Conservation (phyloP, 1,140 invertebrate species). For the Leptinotarsa texana region DNA sequence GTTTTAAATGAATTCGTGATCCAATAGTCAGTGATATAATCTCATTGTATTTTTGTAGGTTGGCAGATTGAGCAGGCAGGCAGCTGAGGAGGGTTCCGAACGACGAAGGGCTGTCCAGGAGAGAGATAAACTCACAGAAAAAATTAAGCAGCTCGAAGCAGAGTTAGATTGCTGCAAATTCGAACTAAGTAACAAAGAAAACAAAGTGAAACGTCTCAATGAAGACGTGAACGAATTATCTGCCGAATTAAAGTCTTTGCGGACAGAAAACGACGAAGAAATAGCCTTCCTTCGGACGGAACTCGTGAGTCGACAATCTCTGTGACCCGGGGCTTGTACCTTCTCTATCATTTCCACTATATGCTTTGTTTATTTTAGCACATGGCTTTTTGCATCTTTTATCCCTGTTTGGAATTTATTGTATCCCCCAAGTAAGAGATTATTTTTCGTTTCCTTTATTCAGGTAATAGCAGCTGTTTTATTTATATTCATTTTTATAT, state of each 20-base stretch:
- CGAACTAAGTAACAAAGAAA: constrained; percentile 71
- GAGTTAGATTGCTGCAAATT: constrained; percentile 72
- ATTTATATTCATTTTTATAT: constrained; percentile 20
- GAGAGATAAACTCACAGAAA: constrained; percentile 67
- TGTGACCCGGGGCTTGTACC: constrained; percentile 35
- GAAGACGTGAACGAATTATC: constrained; percentile 68
- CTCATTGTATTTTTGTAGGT: constrained; percentile 59
- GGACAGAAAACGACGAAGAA: constrained; percentile 65
- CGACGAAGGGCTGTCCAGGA: constrained; percentile 73
- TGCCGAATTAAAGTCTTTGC: constrained; percentile 64
- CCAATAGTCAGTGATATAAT: background rate
- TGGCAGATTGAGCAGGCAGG: constrained; percentile 75
- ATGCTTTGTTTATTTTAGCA: constrained; percentile 35
- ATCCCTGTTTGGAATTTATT: constrained; percentile 12
- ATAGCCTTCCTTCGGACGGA: constrained; percentile 64
- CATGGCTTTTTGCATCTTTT: constrained; percentile 8
- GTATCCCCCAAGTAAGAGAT: constrained; percentile 10
- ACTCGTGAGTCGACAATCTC: constrained; percentile 66
- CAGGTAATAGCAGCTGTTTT: background rate
- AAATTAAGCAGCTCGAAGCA: constrained; percentile 66
- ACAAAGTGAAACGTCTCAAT: constrained; percentile 64
- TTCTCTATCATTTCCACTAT: constrained; percentile 24
- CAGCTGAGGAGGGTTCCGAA: constrained; percentile 78
- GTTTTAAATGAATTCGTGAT: background rate
- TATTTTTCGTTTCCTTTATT: background rate